Evolutionary conservation across 2,797 vertebrate species (phyloP).

Genomic region (Crocodylus rhombifer): DNA sequence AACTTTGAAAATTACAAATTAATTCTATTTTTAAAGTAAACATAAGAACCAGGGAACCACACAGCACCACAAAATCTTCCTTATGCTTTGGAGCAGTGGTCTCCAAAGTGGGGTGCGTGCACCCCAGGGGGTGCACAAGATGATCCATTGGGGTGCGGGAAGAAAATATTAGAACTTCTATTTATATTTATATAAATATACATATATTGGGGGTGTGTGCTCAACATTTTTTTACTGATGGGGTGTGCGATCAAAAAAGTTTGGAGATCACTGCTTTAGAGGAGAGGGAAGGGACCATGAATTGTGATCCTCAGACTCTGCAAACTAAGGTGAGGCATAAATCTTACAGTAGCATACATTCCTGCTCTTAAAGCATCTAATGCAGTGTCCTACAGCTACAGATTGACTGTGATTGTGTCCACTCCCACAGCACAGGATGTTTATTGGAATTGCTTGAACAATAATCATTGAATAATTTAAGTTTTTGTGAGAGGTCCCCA

Average conservation of each 20-base stretch:
- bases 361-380: neutral
- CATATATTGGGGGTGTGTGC: too few species aligned
- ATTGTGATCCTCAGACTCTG: neutral
- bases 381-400: neutral
- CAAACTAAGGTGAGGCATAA: neutral
- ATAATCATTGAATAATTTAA: neutral
- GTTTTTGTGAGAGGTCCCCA: neutral
- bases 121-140: too few species aligned
- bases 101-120: too few species aligned
- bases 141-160: too few species aligned
- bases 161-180: too few species aligned
- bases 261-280: neutral
- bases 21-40: constrained; percentile 20
- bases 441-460: neutral
- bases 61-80: neutral
- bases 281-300: neutral
- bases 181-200: too few species aligned
- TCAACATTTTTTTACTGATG: too few species aligned
- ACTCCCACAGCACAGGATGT: neutral
- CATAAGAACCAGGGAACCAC: neutral
- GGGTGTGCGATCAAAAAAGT: too few species aligned
- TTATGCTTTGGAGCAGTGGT: neutral
- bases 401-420: neutral
- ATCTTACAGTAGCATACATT: neutral
- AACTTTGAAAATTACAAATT: neutral